Evolutionary conservation across 2,797 vertebrate genomes (phyloP).

Genomic region (Rhodeus uyekii): DNA sequence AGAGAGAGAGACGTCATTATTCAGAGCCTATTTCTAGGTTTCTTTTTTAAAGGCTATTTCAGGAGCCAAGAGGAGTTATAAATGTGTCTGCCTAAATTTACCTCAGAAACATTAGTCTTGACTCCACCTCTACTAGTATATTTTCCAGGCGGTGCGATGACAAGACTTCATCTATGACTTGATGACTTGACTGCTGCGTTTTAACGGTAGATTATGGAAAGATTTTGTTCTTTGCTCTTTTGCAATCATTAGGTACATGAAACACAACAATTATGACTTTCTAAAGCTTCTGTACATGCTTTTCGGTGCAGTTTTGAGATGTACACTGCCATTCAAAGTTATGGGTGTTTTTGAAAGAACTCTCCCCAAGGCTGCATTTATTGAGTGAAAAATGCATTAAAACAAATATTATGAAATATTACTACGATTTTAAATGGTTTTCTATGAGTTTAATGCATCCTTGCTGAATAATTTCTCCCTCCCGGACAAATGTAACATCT

Average conservation of each 20-base stretch:
- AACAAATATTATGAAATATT: not conserved
- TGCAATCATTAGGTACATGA: not conserved
- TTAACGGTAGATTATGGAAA: conserved; percentile 18
- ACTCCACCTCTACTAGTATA: conserved; percentile 71
- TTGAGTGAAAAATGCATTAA: not conserved
- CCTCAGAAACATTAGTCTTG: conserved; percentile 75
- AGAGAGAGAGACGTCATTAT: conserved; percentile 73
- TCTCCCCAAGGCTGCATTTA: not conserved
- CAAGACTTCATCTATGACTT: conserved; percentile 66
- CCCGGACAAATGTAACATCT: not conserved
- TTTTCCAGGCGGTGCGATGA: conserved; percentile 68
- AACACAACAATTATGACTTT: conserved; percentile 3
- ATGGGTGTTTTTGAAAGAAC: not conserved
- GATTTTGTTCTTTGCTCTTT: not conserved
- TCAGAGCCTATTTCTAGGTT: conserved; percentile 77
- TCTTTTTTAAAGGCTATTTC: conserved; percentile 81
- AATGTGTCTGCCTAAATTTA: conserved; percentile 85
- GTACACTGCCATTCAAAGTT: not conserved
- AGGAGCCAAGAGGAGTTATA: conserved; percentile 80
- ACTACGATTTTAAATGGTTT: not conserved
- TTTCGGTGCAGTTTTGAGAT: not conserved
- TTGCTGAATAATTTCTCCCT: not conserved
- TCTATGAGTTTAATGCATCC: not conserved
- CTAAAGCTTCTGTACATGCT: not conserved
- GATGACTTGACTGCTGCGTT: conserved; percentile 63